Conservation (phyloP, 23 tunicate species). For the Aplidium turbinatum region DNA sequence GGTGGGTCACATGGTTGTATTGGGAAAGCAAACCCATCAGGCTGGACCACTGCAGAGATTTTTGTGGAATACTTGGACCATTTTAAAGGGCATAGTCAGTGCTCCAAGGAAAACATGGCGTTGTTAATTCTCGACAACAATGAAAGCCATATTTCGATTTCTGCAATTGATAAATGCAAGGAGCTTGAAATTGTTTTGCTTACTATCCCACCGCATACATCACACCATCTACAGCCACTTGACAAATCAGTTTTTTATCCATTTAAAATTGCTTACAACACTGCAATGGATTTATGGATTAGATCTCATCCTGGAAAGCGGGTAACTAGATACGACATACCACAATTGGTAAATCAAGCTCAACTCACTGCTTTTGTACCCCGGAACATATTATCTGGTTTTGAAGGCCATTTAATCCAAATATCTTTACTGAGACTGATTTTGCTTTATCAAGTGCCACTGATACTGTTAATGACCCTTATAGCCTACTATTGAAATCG, state of each 20-base stretch:
- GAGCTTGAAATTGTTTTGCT: conserved; percentile 12
- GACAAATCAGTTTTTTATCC: conserved; percentile 23
- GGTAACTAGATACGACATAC: conserved; percentile 22
- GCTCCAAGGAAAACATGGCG: background rate
- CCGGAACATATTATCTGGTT: conserved; percentile 5
- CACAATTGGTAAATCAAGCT: conserved; percentile 18
- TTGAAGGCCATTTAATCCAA: conserved; percentile 6
- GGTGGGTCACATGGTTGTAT: conserved; percentile 18
- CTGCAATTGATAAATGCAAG: conserved; percentile 19
- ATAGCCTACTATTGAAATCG: no score
- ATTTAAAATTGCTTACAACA: conserved; percentile 5
- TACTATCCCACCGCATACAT: conserved; percentile 37
- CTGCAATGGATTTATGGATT: conserved; percentile 26
- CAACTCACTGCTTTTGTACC: background rate
- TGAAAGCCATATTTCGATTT: conserved; percentile 31
- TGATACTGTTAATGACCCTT: conserved; percentile 1
- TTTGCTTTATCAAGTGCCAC: conserved; percentile 23
- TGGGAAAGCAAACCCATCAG: conserved; percentile 15
- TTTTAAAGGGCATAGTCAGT: background rate
- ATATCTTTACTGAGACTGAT: conserved; percentile 3
- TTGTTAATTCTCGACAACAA: conserved; percentile 27
- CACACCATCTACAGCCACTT: conserved; percentile 33
- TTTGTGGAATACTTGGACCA: conserved; percentile 28
- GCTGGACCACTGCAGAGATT: conserved; percentile 2
- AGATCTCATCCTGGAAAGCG: conserved; percentile 1